Evolutionary conservation across 2,888 invertebrate genomes (phyloP).

Genomic region (Coelinius sp.): DNA sequence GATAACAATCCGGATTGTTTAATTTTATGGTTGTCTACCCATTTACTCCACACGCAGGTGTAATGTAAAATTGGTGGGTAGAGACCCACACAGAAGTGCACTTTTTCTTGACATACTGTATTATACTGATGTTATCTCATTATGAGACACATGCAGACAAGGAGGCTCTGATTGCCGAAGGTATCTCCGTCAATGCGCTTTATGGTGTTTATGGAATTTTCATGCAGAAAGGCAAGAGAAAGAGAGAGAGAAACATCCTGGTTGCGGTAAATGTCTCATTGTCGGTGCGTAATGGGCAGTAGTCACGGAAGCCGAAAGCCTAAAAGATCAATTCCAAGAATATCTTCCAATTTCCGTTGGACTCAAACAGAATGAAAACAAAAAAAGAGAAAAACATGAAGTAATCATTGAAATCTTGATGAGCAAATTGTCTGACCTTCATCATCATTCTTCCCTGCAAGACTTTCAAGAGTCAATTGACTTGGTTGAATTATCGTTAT

Average conservation of each 20-base stretch:
- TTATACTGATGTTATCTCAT: slow-evolving; percentile 10
- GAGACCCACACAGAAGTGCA: background rate
- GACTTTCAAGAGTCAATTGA: background rate
- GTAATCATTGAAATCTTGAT: background rate
- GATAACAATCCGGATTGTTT: slow-evolving; percentile 23
- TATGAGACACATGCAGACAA: slow-evolving; percentile 10
- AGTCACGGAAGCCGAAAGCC: slow-evolving; percentile 31
- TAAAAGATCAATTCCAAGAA: slow-evolving; percentile 32
- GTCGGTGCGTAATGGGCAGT: slow-evolving; percentile 28
- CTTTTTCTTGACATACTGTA: background rate
- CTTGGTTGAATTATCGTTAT: slow-evolving; percentile 30
- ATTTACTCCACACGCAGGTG: slow-evolving; percentile 11
- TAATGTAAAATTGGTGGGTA: slow-evolving; percentile 12
- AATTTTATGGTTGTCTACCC: slow-evolving; percentile 30
- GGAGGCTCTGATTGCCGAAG: slow-evolving; percentile 25
- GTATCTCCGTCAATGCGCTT: slow-evolving; percentile 30
- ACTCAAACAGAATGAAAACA: background rate
- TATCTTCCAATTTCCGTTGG: slow-evolving; percentile 28
- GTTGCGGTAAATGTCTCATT: slow-evolving; percentile 3
- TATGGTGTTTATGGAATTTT: slow-evolving; percentile 20
- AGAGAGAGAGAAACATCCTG: background rate
- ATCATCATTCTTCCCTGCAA: background rate
- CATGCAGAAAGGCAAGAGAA: background rate
- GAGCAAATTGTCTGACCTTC: background rate
- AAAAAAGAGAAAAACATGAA: too few relatives aligned